These are phyloP conservation scores for Sciurus vulgaris DNA, from an alignment of 2,797 vertebrate genomes.

Conservation along the genomic window DNA sequence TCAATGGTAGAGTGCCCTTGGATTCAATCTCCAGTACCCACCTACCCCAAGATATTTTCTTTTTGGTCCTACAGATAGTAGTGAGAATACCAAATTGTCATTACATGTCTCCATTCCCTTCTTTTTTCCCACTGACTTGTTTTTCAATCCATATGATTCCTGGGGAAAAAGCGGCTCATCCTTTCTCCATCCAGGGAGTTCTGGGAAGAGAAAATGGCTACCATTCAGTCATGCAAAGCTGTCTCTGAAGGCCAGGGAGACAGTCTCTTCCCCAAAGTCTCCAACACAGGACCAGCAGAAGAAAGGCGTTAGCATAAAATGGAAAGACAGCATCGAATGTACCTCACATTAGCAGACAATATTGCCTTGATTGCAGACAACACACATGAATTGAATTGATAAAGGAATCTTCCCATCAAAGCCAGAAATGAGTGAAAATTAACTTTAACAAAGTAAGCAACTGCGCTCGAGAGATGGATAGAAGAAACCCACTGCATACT, in stretches of 20 bases:
- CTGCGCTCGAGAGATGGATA: conserved; percentile 66
- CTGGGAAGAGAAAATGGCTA: conserved; percentile 47
- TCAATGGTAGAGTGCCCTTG: too few relatives aligned
- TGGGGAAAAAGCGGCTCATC: conserved; percentile 15
- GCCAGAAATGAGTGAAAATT: conserved; percentile 77
- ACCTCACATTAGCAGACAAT: conserved; percentile 77
- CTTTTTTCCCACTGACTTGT: not conserved
- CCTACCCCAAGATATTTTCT: too few relatives aligned
- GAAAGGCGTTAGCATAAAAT: conserved; percentile 53
- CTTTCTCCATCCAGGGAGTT: conserved; percentile 15
- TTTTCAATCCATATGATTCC: not conserved
- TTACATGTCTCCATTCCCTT: not conserved
- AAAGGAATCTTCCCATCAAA: conserved; percentile 77
- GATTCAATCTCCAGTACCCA: too few relatives aligned
- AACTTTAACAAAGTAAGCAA: conserved; percentile 80
- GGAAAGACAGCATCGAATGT: conserved; percentile 62
- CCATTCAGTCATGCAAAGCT: not conserved
- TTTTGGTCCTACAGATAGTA: too few relatives aligned
- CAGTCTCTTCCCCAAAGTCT: conserved; percentile 58
- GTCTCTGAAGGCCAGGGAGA: conserved; percentile 1
- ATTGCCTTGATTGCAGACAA: conserved; percentile 80
- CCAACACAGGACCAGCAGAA: not conserved
- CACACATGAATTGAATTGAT: conserved; percentile 81
- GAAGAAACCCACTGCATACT: conserved; percentile 74
- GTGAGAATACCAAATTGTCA: not conserved